These are phyloP conservation scores for Steatocranus sp. DNA, from an alignment of 2,797 vertebrate genomes.

Conservation along the genomic window DNA sequence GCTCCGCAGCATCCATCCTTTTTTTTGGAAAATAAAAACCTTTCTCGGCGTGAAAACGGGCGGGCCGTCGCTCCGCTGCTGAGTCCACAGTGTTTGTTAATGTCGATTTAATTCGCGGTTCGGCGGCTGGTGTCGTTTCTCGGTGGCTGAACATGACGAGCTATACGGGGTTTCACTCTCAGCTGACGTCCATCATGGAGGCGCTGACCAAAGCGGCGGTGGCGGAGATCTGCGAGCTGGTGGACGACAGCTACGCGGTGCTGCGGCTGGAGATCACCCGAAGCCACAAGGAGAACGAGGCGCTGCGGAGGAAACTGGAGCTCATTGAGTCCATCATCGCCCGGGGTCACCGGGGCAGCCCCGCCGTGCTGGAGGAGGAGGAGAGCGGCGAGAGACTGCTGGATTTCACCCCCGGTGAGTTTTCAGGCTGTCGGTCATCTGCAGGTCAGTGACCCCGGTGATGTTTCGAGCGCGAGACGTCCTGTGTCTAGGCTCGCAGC, in stretches of 20 bases:
- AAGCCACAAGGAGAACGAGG: constrained; percentile 63
- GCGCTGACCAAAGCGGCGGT: constrained; percentile 66
- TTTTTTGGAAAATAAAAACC: fast-evolving
- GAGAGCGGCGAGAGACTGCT: not conserved
- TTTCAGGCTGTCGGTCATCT: not conserved
- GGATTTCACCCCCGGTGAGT: constrained; percentile 28
- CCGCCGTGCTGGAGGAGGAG: not conserved
- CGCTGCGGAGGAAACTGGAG: constrained; percentile 62
- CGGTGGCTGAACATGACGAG: constrained; percentile 37
- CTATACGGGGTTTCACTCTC: constrained; percentile 52
- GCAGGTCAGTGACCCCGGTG: not conserved
- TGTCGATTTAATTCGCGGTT: not conserved
- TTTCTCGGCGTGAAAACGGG: not conserved
- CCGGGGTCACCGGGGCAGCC: constrained; percentile 19
- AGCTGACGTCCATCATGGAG: constrained; percentile 74
- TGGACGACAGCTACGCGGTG: constrained; percentile 62
- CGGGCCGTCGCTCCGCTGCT: fast-evolving
- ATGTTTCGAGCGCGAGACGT: not conserved
- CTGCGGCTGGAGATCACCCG: constrained; percentile 63
- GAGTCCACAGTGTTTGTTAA: fast-evolving
- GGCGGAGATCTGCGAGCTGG: constrained; percentile 69
- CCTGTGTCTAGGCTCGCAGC: fast-evolving
- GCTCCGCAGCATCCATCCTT: not conserved
- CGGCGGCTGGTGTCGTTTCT: not conserved
- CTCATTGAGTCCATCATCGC: constrained; percentile 59